Evolutionary conservation across 2,113 vertebrate genomes (phyloP).

Genomic region (Pithys albifrons): DNA sequence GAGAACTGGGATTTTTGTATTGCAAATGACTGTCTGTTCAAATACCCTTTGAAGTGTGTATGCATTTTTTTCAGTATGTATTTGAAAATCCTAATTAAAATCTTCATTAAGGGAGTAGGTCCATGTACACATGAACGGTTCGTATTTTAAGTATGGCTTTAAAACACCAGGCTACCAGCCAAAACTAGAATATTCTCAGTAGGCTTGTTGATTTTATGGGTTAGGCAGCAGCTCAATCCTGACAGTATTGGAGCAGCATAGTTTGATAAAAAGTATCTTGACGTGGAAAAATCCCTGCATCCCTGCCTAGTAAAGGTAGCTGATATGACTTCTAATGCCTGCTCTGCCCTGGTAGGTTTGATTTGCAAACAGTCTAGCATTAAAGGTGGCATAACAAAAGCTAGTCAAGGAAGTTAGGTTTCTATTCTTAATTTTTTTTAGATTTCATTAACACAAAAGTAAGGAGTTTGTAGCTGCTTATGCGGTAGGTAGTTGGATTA

Average conservation of each 20-base stretch:
- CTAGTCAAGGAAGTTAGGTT: neutral
- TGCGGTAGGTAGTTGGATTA: neutral
- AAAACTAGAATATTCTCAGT: neutral
- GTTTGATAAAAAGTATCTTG: neutral
- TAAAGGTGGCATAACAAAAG: neutral
- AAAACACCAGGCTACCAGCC: neutral
- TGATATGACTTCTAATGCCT: neutral
- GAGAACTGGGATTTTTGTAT: neutral
- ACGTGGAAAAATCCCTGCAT: neutral
- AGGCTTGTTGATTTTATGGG: neutral
- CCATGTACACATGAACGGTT: neutral
- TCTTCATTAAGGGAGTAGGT: neutral
- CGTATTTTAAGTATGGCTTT: neutral
- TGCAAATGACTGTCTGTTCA: neutral
- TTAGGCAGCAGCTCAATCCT: constrained; percentile 2
- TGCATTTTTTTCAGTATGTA: neutral
- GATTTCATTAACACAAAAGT: neutral
- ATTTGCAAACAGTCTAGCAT: neutral
- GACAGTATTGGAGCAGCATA: neutral
- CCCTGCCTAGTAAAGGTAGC: neutral
- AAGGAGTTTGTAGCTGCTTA: neutral
- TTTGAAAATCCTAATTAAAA: constrained; percentile 27
- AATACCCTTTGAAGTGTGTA: neutral
- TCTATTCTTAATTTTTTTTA: neutral
- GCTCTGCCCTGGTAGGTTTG: neutral